Evolutionary conservation across 2,797 vertebrate genomes (phyloP).

Genomic region (Trematocara caparti): DNA sequence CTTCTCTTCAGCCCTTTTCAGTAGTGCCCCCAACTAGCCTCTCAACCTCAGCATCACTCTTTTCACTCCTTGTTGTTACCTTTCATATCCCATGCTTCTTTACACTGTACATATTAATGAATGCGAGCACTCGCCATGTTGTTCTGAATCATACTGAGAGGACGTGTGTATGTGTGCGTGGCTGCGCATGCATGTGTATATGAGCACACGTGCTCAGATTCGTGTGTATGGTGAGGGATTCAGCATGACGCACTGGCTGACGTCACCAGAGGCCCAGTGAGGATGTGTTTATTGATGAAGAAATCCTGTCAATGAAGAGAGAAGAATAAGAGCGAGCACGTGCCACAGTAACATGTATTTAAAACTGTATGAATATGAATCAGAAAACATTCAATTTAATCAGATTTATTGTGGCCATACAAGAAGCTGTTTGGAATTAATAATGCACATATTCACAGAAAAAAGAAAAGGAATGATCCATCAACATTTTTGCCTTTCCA

Average conservation of each 20-base stretch:
- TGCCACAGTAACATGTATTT: background rate
- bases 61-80: background rate
- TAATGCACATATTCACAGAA: background rate
- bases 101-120: background rate
- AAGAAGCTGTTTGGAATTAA: background rate
- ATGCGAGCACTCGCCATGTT: conserved; percentile 17
- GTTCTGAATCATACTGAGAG: conserved; percentile 37
- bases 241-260: conserved; percentile 64
- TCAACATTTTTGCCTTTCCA: background rate
- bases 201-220: conserved; percentile 6
- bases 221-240: conserved; percentile 24
- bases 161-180: background rate
- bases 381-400: background rate
- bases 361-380: background rate
- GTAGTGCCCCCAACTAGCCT: background rate
- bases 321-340: background rate
- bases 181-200: background rate
- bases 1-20: background rate
- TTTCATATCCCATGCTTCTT: background rate
- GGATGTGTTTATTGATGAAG: conserved; percentile 50
- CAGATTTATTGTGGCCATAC: background rate
- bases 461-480: background rate
- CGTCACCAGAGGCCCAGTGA: conserved; percentile 48
- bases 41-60: background rate
- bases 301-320: conserved; percentile 34